Percentiles rank a stretch among this genome's conserved stretches.
Evolutionary conservation across 2,113 vertebrate species (phyloP).

Genomic region (Regulus satrapa): DNA sequence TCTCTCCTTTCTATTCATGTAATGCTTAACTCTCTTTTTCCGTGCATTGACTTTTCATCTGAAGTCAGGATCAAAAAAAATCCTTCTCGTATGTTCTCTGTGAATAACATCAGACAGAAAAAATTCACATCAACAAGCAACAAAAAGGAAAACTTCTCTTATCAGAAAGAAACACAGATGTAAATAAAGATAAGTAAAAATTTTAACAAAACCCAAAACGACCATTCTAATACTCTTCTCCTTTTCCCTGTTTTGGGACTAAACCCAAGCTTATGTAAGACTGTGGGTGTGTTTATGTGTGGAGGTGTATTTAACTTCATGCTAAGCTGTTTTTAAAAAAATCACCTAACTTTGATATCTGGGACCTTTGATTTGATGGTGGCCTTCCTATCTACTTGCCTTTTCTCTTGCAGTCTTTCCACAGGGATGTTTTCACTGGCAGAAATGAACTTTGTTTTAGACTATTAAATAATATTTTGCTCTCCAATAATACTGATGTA

Average conservation of each 20-base stretch:
- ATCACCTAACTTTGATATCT: conserved; percentile 15
- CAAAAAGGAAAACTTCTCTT: not conserved
- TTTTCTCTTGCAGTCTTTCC: not conserved
- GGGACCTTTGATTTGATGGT: not conserved
- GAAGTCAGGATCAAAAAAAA: conserved; percentile 20
- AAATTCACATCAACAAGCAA: not conserved
- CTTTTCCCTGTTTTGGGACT: not conserved
- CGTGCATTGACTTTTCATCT: not conserved
- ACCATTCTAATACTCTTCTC: not conserved
- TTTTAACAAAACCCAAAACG: not conserved
- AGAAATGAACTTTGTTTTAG: not conserved
- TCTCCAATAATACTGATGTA: not conserved
- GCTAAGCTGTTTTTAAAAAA: not conserved
- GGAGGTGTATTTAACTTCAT: conserved; percentile 8
- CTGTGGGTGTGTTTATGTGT: not conserved
- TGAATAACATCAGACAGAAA: not conserved
- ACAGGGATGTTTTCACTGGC: not conserved
- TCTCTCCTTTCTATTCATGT: not conserved
- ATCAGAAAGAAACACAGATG: not conserved
- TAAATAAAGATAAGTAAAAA: not conserved
- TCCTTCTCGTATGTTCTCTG: not conserved
- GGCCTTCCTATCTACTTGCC: not conserved
- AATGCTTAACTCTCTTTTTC: not conserved
- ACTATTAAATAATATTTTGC: not conserved
- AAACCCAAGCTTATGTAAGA: not conserved